These are phyloP conservation scores for Lindbergichthys nudifrons DNA, from an alignment of 2,797 vertebrate species.

Conservation along the genomic window DNA sequence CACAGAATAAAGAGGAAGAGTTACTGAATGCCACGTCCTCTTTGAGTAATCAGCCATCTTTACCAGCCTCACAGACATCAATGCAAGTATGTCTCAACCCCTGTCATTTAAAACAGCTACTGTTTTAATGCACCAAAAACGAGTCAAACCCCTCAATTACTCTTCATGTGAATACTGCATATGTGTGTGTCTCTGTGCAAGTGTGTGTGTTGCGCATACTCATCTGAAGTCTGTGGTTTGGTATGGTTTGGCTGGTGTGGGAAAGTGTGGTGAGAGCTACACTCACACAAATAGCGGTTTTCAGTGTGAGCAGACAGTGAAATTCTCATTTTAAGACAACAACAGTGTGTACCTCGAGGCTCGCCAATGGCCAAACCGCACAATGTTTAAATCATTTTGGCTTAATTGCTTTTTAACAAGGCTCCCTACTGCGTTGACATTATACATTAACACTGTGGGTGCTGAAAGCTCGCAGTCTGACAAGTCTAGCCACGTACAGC, in stretches of 20 bases:
- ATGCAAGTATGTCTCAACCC: slow-evolving; percentile 81
- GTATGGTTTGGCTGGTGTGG: slow-evolving; percentile 83
- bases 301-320: slow-evolving; percentile 86
- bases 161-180: slow-evolving; percentile 76
- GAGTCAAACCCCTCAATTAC: slow-evolving; percentile 84
- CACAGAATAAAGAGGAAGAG: slow-evolving; percentile 65
- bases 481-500: slow-evolving; percentile 74
- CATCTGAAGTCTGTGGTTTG: slow-evolving; percentile 81
- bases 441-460: slow-evolving; percentile 84
- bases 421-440: slow-evolving; percentile 84
- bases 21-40: slow-evolving; percentile 81
- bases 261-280: slow-evolving; percentile 82
- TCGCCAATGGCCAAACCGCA: slow-evolving; percentile 79
- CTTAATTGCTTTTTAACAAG: slow-evolving; percentile 88
- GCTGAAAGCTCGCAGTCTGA: slow-evolving; percentile 79
- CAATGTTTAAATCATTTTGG: slow-evolving; percentile 85
- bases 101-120: slow-evolving; percentile 83
- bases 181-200: slow-evolving; percentile 43
- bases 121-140: slow-evolving; percentile 83
- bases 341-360: slow-evolving; percentile 80
- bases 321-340: slow-evolving; percentile 86
- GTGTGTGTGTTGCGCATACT: slow-evolving; percentile 62
- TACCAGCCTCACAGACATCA: slow-evolving; percentile 80
- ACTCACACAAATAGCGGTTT: slow-evolving; percentile 85
- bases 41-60: slow-evolving; percentile 81